Percentiles rank a stretch among this genome's conserved stretches.
Conservation (phyloP, 2,797 vertebrate species). For the Martes flavigula region DNA sequence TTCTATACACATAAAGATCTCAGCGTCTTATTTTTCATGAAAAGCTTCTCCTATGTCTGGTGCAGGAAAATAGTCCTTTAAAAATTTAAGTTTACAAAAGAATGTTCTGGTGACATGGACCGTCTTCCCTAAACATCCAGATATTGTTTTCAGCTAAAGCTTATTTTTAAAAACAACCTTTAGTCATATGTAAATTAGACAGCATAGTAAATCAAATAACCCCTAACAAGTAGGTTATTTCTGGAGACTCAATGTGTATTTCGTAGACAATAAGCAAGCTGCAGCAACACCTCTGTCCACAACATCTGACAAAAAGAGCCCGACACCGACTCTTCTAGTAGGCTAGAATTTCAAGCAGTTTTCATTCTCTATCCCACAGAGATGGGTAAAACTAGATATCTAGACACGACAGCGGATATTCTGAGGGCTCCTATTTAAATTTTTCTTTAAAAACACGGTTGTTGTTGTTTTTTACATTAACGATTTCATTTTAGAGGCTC, state of each 20-base stretch:
- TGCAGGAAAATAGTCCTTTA: slow-evolving; percentile 12
- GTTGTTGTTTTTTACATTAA: neutral
- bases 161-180: neutral
- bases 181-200: slow-evolving; percentile 39
- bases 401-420: neutral
- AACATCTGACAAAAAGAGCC: slow-evolving; percentile 40
- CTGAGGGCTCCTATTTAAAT: neutral
- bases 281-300: slow-evolving; percentile 37
- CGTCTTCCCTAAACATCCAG: neutral
- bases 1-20: neutral
- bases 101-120: slow-evolving; percentile 23
- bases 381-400: neutral
- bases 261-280: slow-evolving; percentile 60
- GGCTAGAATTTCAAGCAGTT: slow-evolving; percentile 35
- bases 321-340: neutral
- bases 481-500: slow-evolving; percentile 43
- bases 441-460: slow-evolving; percentile 14
- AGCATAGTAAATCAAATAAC: slow-evolving; percentile 13
- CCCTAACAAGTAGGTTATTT: slow-evolving; percentile 49
- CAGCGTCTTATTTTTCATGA: slow-evolving; percentile 8
- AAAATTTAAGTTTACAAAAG: slow-evolving; percentile 55
- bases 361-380: neutral
- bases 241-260: slow-evolving; percentile 38
- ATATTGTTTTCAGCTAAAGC: slow-evolving; percentile 31
- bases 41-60: neutral